Evolutionary conservation across 2,797 vertebrate species (phyloP).

Genomic region (Petrocephalus sullivani): DNA sequence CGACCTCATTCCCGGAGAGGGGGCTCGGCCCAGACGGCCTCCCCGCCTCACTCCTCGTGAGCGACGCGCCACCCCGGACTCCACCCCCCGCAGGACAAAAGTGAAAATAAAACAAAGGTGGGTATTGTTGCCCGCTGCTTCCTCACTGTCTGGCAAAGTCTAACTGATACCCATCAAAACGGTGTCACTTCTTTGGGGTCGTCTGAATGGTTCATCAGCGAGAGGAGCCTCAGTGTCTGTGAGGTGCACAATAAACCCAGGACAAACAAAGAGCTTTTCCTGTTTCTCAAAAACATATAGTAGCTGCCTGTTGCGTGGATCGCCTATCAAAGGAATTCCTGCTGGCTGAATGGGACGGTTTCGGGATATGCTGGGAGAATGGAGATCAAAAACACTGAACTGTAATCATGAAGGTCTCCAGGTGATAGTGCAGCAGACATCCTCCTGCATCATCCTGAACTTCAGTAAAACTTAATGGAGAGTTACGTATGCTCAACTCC

Average conservation of each 20-base stretch:
- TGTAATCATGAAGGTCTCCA: background rate
- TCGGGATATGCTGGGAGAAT: background rate
- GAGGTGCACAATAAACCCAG: constrained; percentile 32
- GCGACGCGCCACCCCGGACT: background rate
- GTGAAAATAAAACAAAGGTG: constrained; percentile 27
- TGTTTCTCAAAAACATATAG: constrained; percentile 31
- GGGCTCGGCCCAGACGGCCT: background rate
- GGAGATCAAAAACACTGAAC: background rate
- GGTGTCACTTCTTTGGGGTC: constrained; percentile 34
- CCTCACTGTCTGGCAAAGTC: constrained; percentile 30
- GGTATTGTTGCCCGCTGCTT: constrained; percentile 32
- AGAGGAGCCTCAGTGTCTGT: constrained; percentile 42
- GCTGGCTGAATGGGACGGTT: background rate
- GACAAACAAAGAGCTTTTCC: constrained; percentile 29
- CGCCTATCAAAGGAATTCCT: constrained; percentile 13
- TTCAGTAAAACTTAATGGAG: background rate
- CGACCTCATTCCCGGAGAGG: background rate
- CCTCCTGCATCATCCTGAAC: background rate
- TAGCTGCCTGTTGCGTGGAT: constrained; percentile 26
- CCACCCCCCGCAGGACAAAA: constrained; percentile 27
- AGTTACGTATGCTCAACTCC: background rate
- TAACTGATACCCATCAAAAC: constrained; percentile 41
- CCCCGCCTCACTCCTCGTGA: background rate
- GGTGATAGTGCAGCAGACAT: background rate
- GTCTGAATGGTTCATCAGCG: constrained; percentile 28